These are phyloP conservation scores for Rhagonycha fulva DNA, from an alignment of 2,888 invertebrate species.

Conservation along the genomic window DNA sequence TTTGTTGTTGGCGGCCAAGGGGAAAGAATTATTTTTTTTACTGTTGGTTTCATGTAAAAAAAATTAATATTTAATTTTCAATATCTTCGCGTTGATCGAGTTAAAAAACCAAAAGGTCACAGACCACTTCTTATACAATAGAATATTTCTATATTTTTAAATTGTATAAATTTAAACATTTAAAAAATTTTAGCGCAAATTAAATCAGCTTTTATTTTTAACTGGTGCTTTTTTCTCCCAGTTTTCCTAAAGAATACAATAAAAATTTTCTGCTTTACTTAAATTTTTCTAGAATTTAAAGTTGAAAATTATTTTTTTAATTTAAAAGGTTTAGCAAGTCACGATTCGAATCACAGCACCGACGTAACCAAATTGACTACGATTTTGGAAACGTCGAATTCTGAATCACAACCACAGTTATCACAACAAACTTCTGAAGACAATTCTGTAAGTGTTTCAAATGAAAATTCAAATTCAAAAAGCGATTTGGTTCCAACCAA, in stretches of 20 bases:
- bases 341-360: slow-evolving; percentile 54
- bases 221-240: not conserved
- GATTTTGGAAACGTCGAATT: slow-evolving; percentile 40
- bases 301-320: not conserved
- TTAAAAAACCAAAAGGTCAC: too few species aligned
- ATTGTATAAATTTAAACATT: too few species aligned
- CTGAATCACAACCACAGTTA: slow-evolving; percentile 55
- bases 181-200: too few species aligned
- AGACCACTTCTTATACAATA: too few species aligned
- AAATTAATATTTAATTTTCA: too few species aligned
- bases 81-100: too few species aligned
- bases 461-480: slow-evolving; percentile 29
- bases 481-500: not conserved
- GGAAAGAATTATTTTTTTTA: too few species aligned
- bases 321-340: slow-evolving; percentile 56
- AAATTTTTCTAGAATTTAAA: not conserved
- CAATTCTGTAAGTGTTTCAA: slow-evolving; percentile 57
- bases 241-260: not conserved
- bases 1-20: too few species aligned
- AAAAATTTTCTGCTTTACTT: too few species aligned
- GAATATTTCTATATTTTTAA: too few species aligned
- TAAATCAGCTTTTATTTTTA: too few species aligned
- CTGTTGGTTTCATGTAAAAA: too few species aligned
- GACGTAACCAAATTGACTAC: slow-evolving; percentile 18
- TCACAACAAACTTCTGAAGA: slow-evolving; percentile 68